phyloP scores from a whole-genome alignment of 2,888 invertebrate genomes.

The Caprella mutica region DNA sequence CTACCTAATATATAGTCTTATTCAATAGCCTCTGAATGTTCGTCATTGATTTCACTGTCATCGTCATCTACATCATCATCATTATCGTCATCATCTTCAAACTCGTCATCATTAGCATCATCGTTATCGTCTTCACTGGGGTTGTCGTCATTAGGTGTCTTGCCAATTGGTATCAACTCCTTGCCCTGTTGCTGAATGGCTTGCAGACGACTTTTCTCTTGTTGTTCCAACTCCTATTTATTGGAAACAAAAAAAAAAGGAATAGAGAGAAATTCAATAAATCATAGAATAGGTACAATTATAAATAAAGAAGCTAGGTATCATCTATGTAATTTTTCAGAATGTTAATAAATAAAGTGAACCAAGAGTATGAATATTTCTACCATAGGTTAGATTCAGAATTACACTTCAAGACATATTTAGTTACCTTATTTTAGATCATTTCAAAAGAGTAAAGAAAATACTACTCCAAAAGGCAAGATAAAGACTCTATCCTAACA shows the following conservation, averaged over 20 bases:
- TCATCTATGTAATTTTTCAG: not conserved
- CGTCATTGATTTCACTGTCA: constrained; percentile 34
- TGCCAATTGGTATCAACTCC: constrained; percentile 31
- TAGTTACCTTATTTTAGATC: too few relatives aligned
- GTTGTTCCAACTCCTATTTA: constrained; percentile 1
- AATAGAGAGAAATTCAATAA: not conserved
- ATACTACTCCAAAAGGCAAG: too few relatives aligned
- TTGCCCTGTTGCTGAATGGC: constrained; percentile 23
- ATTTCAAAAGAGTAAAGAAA: too few relatives aligned
- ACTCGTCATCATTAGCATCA: constrained; percentile 30
- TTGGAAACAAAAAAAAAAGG: not conserved
- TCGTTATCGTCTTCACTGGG: constrained; percentile 33
- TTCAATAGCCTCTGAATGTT: constrained; percentile 26
- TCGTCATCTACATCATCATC: constrained; percentile 33
- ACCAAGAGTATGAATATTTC: not conserved
- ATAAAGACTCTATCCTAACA: too few relatives aligned
- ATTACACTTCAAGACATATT: too few relatives aligned
- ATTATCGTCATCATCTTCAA: constrained; percentile 32
- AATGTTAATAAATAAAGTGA: not conserved
- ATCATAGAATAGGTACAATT: not conserved
- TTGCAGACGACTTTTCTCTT: constrained; percentile 4
- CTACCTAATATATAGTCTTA: too few relatives aligned
- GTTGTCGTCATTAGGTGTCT: constrained; percentile 24
- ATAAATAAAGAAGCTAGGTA: not conserved
- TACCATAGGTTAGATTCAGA: not conserved